Percentiles rank a stretch among this genome's conserved stretches.
These are phyloP conservation scores for Pagrus major DNA, from an alignment of 2,113 vertebrate genomes.

Conservation along the genomic window DNA sequence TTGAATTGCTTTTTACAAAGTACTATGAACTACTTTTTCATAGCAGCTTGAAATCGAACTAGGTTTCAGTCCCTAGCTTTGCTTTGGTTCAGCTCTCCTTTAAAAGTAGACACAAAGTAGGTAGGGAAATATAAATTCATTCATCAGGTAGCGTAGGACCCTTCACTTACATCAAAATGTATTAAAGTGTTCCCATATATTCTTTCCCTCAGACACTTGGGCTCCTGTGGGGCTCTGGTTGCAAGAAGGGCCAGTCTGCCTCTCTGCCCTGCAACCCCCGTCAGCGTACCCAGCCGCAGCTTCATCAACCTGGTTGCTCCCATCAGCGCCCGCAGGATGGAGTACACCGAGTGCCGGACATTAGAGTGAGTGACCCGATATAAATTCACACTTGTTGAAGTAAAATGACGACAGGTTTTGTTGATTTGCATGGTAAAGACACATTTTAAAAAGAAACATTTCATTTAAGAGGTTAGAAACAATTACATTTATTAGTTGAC, in stretches of 20 bases:
- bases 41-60: too few relatives aligned
- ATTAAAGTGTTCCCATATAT: neutral
- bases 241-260: conserved; percentile 35
- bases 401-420: too few relatives aligned
- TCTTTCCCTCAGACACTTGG: conserved; percentile 61
- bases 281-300: conserved; percentile 45
- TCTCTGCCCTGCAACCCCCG: neutral
- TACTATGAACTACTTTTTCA: too few relatives aligned
- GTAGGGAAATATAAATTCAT: neutral
- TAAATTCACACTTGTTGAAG: too few relatives aligned
- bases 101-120: too few relatives aligned
- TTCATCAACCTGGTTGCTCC: conserved; percentile 80
- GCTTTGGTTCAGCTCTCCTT: too few relatives aligned
- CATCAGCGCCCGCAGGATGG: conserved; percentile 72
- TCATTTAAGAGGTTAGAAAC: too few relatives aligned
- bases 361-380: conserved; percentile 65
- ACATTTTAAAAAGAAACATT: too few relatives aligned
- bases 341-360: conserved; percentile 80
- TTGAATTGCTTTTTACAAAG: too few relatives aligned
- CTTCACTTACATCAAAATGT: neutral
- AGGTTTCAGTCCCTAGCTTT: too few relatives aligned
- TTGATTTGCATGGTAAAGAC: neutral
- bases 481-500: too few relatives aligned
- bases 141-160: neutral
- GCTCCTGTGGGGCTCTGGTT: conserved; percentile 61